Evolutionary conservation across 2,797 vertebrate species (phyloP), one percentile per base, ranked within the genome.

Genomic region (Semotilus atromaculatus): DNA sequence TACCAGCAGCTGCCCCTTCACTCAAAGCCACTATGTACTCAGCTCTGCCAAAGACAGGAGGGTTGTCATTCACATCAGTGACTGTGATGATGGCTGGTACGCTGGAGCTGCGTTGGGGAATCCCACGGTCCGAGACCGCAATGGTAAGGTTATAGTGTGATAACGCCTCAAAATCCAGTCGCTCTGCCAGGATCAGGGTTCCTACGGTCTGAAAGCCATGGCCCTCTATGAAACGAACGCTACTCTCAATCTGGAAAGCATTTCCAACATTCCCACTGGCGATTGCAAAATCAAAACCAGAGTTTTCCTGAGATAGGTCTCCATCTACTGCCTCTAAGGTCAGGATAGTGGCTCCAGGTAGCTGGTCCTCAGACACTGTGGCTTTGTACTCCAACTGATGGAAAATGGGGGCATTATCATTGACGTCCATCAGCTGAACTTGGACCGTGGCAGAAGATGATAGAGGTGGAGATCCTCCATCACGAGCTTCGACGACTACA

Each of bases 161-260:
- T 80, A 95, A 94, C 18, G 93, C 93, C 93, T 99, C 98, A 7
- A 99, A 99, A 91, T 99, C 98, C 34, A 99, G 93, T 16, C 90
- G 87, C 81, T 99, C 97, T 0, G 96, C 96, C 38, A 99, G 90
- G 53, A 99, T 95, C 40, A 99, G 92, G 6, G 95, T 97, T 1
- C 97, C 97, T 53, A 97, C 95, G 0, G 93, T 96, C 89, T 93
- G 95, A 86, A 97, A 97, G 66, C 95, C 95, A 5, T 93, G 96
- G 0, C 96, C 96, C 82, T 97, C 94, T 3, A 93, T 91, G 90
- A 96, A 96, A 1, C 95, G 93, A 26, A 97, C 95, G 0, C 96
- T 96, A 90, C 97, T 97, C 89, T 99, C 97, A n/a, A 99, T 94
- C 90, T 98, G 98, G 92, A 99, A 99, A 10, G 95, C 95, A 0